Percentiles rank a stretch among this genome's conserved stretches.
Evolutionary conservation across 2,113 vertebrate species (phyloP).

Genomic region (Pyrgilauda ruficollis): DNA sequence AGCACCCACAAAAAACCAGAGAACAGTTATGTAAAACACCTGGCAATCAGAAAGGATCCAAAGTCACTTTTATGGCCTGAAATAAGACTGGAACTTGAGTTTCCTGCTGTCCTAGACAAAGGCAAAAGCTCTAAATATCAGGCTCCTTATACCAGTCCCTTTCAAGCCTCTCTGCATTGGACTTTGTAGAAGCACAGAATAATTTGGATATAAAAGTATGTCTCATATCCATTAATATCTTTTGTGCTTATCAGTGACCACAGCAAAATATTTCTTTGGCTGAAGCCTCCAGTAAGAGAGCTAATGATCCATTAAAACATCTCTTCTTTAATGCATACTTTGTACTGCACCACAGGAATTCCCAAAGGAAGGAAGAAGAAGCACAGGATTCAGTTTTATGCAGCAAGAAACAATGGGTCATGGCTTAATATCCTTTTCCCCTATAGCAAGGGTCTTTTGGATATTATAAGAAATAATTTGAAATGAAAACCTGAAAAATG

Average conservation of each 20-base stretch:
- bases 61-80: neutral
- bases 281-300: neutral
- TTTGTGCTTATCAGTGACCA: neutral
- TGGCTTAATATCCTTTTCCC: neutral
- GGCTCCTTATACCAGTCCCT: neutral
- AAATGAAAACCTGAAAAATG: neutral
- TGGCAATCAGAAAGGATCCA: neutral
- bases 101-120: neutral
- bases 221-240: neutral
- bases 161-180: neutral
- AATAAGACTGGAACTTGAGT: neutral
- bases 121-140: neutral
- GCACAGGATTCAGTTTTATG: constrained; percentile 11
- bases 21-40: neutral
- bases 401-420: neutral
- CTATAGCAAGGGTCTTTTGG: neutral
- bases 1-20: rapidly evolving
- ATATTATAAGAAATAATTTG: neutral
- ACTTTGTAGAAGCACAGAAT: neutral
- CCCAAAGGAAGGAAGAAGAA: neutral
- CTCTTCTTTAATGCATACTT: neutral
- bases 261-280: neutral
- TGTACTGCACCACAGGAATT: neutral
- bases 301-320: constrained; percentile 7
- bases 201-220: neutral